Conservation (phyloP, 2,797 vertebrate species). For the Ataeniobius toweri region DNA sequence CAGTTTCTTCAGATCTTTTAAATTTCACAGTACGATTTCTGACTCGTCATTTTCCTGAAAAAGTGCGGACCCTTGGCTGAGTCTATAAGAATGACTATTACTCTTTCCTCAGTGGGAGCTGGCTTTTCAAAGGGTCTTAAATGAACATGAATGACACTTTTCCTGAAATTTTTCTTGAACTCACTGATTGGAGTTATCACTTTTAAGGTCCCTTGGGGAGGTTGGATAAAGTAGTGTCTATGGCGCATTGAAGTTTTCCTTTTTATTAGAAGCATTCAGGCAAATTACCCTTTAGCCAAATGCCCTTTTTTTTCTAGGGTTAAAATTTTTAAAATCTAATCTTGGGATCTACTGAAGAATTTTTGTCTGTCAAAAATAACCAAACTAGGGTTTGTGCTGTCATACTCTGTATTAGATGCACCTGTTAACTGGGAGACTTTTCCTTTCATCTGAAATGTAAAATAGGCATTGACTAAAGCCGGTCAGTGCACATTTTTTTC, state of each 20-base stretch:
- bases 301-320: no score
- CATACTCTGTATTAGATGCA: not conserved
- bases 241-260: slow-evolving; percentile 22
- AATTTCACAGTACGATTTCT: not conserved
- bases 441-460: not conserved
- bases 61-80: slow-evolving; percentile 4
- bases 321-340: no score
- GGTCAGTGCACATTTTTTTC: slow-evolving; percentile 9
- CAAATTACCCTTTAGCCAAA: not conserved
- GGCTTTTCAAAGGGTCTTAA: slow-evolving; percentile 35
- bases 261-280: slow-evolving; percentile 43
- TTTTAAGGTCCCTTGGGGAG: slow-evolving; percentile 28
- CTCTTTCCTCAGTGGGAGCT: slow-evolving; percentile 19
- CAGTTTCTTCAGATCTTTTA: slow-evolving; percentile 12
- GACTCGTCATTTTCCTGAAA: not conserved
- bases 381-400: not conserved
- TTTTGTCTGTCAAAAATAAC: not conserved
- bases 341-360: not conserved
- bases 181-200: slow-evolving; percentile 33
- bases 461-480: not conserved
- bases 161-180: slow-evolving; percentile 16
- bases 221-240: not conserved
- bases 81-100: slow-evolving; percentile 24
- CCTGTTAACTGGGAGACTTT: not conserved
- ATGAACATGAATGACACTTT: slow-evolving; percentile 17